Percentiles rank a stretch among this genome's conserved stretches.
phyloP scores from a whole-genome alignment of 2,888 invertebrate species.

The Sarcophaga subvicina region DNA sequence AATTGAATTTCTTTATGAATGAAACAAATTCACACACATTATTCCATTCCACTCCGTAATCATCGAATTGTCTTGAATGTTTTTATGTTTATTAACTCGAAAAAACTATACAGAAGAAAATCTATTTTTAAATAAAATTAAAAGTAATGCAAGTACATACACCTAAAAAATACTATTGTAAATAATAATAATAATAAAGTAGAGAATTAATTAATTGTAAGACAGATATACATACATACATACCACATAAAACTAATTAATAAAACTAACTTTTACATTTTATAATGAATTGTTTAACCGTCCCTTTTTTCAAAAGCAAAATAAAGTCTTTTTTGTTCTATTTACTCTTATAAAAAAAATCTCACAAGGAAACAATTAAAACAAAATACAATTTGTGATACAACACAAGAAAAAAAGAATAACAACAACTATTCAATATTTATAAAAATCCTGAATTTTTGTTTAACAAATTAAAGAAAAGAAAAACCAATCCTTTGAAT shows the following conservation, averaged over 20 bases:
- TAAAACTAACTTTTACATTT: slow-evolving; percentile 41
- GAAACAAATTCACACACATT: slow-evolving; percentile 26
- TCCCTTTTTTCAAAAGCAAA: slow-evolving; percentile 63
- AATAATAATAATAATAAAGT: slow-evolving; percentile 48
- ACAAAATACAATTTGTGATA: slow-evolving; percentile 58
- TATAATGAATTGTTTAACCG: slow-evolving; percentile 60
- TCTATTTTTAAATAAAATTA: not conserved
- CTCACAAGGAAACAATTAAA: slow-evolving; percentile 18
- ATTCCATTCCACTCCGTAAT: slow-evolving; percentile 63
- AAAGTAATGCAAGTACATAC: not conserved
- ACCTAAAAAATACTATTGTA: slow-evolving; percentile 38
- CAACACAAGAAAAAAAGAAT: slow-evolving; percentile 49
- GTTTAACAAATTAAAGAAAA: not conserved
- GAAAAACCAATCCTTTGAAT: not conserved
- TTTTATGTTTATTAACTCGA: not conserved
- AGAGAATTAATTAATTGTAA: slow-evolving; percentile 8
- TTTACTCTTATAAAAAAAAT: slow-evolving; percentile 35
- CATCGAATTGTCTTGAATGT: slow-evolving; percentile 62
- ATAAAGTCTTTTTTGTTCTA: slow-evolving; percentile 35
- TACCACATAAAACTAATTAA: too few species aligned
- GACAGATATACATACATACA: too few species aligned
- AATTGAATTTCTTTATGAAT: slow-evolving; percentile 45
- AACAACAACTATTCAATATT: not conserved
- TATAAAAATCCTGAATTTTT: slow-evolving; percentile 8
- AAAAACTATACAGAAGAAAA: not conserved